These are phyloP conservation scores for Marasmarcha lunaedactyla DNA, from an alignment of 2,888 invertebrate species.

Conservation along the genomic window DNA sequence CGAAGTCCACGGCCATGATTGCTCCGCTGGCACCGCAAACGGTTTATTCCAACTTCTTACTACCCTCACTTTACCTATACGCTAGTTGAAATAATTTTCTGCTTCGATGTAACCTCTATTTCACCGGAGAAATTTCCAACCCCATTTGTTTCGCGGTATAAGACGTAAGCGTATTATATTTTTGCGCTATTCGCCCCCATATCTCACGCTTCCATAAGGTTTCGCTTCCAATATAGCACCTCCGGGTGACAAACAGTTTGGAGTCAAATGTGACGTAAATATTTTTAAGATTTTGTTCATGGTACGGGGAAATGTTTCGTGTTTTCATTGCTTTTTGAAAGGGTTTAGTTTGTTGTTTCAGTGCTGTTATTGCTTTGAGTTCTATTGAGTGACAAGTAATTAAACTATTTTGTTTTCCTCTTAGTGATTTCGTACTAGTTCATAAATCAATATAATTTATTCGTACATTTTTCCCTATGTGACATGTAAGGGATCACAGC, in stretches of 20 bases:
- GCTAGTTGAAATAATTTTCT: slow-evolving; percentile 38
- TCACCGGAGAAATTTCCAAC: slow-evolving; percentile 26
- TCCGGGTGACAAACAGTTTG: slow-evolving; percentile 40
- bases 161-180: slow-evolving; percentile 44
- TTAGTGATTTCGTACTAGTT: too few relatives aligned
- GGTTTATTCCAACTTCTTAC: slow-evolving; percentile 47
- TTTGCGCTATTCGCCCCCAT: slow-evolving; percentile 38
- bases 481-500: background rate
- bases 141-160: slow-evolving; percentile 42
- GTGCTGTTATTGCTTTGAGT: too few relatives aligned
- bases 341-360: too few relatives aligned
- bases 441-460: too few relatives aligned
- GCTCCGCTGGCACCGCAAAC: slow-evolving; percentile 46
- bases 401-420: too few relatives aligned
- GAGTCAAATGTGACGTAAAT: slow-evolving; percentile 33
- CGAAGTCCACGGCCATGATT: slow-evolving; percentile 55
- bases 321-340: too few relatives aligned
- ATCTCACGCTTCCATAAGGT: slow-evolving; percentile 39
- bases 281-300: slow-evolving; percentile 20
- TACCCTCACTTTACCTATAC: slow-evolving; percentile 37
- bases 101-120: slow-evolving; percentile 24
- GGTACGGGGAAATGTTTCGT: background rate
- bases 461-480: too few relatives aligned
- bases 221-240: slow-evolving; percentile 43
- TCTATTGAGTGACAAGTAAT: too few relatives aligned